phyloP scores from a whole-genome alignment of 2,113 vertebrate species.

The Oncorhynchus keta region DNA sequence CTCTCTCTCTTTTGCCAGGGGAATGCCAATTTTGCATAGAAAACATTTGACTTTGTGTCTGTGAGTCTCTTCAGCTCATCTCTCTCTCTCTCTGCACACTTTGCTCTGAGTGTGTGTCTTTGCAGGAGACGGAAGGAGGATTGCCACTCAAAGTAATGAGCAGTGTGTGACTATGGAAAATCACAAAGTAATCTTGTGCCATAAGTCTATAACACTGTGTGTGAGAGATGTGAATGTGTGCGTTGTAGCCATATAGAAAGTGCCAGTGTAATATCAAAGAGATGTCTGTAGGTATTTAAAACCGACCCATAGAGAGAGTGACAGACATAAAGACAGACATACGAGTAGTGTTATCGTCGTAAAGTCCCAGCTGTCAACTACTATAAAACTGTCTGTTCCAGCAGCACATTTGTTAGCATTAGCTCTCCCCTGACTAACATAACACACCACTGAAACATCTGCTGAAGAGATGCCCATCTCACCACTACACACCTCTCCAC shows the following conservation, averaged over 20 bases:
- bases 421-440: conserved; percentile 12
- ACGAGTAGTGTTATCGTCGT: neutral
- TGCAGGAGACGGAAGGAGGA: neutral
- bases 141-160: too few species aligned
- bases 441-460: neutral
- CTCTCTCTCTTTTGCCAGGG: conserved; percentile 32
- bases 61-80: conserved; percentile 2
- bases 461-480: conserved; percentile 14
- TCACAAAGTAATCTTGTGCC: too few species aligned
- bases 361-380: neutral
- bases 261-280: neutral
- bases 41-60: conserved; percentile 21
- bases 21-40: conserved; percentile 40
- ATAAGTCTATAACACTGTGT: neutral
- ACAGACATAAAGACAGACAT: neutral
- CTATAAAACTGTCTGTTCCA: neutral
- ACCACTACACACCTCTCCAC: neutral
- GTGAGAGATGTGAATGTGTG: neutral
- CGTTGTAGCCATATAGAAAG: neutral
- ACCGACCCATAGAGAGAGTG: neutral
- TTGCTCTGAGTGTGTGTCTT: neutral
- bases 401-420: conserved; percentile 6
- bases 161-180: neutral
- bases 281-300: neutral
- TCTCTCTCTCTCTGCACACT: neutral